These are phyloP conservation scores for Strigamia transsilvanica DNA, from an alignment of 2,888 invertebrate genomes.

Conservation along the genomic window DNA sequence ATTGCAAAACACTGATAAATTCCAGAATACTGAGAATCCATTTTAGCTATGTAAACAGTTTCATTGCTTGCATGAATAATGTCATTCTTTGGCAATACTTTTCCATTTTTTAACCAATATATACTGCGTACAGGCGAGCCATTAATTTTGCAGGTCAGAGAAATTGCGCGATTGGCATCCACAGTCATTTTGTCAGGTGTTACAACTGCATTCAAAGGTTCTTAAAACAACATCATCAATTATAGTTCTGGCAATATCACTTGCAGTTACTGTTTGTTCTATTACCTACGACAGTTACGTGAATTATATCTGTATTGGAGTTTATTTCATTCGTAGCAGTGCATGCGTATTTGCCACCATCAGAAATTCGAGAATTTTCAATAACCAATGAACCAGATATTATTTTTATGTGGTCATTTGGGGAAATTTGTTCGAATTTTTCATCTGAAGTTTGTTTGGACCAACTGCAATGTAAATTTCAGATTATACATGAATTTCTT, in stretches of 20 bases:
- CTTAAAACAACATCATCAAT: too few species aligned
- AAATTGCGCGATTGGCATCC: not conserved
- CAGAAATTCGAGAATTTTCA: not conserved
- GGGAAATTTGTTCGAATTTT: not conserved
- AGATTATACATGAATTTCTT: not conserved
- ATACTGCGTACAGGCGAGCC: not conserved
- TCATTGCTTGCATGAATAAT: not conserved
- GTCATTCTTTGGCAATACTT: not conserved
- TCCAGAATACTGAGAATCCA: not conserved
- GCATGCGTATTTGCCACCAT: slow-evolving; percentile 14
- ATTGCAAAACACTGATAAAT: slow-evolving; percentile 46
- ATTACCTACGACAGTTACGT: slow-evolving; percentile 6
- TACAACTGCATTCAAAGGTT: too few species aligned
- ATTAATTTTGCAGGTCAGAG: not conserved
- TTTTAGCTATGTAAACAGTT: not conserved
- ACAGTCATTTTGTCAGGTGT: not conserved
- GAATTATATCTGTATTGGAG: not conserved
- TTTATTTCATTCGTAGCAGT: not conserved
- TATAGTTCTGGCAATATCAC: too few species aligned
- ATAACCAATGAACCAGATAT: slow-evolving; percentile 43
- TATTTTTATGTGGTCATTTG: too few species aligned
- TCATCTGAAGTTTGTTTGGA: not conserved
- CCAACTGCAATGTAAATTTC: not conserved
- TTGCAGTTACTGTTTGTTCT: not conserved
- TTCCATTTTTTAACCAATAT: slow-evolving; percentile 39